Evolutionary conservation across 2,888 invertebrate species (phyloP), one percentile per base, ranked within the genome.

Genomic region (Trichopoda pennipes): DNA sequence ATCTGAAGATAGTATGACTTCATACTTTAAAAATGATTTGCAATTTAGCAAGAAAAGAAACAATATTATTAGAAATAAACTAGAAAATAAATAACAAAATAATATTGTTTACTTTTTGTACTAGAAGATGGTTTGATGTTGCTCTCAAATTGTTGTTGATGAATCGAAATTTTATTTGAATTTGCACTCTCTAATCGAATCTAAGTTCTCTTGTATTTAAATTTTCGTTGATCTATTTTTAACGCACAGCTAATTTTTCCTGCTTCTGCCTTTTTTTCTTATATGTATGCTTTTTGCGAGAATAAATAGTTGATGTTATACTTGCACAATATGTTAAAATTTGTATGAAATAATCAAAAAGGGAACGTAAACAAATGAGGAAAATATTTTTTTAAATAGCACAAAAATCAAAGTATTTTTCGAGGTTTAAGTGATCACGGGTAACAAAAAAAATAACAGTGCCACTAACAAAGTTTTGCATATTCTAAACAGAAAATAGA

Each of bases 341-440:
- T 55, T 60, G 32, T 53, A 21, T 69, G 21, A 60, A 32, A 70
- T 17, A 64, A 42, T 53, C 17, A 14, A 9, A 60, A 32, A 73
- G 68, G 53, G 66, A 66, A 79, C 79, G 72, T 82, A 75, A 82
- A 80, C 82, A 82, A 82, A 80, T 80, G 80, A 79, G 28, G 64
- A 51, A 72, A 64, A 78, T 74, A n/a, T 61, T 68, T 49, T 28
- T 28, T 8, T 32, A 35, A 66, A 74, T 73, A 32, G 66, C 49
- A 66, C 74, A 79, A 81, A 81, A 76, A 74, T 44, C 21, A 55
- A 63, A 68, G 16, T 23, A 19, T 76, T 55, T 63, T 70, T 56
- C 19, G 16, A 55, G n/a, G 58, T 53, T 53, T 70, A 21, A 58
- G 44, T 49, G 55, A 75, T 55, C 44, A 51, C 19, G 6, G 6